These are phyloP conservation scores for Brienomyrus longianalis DNA, from an alignment of 2,113 vertebrate genomes.

Conservation along the genomic window DNA sequence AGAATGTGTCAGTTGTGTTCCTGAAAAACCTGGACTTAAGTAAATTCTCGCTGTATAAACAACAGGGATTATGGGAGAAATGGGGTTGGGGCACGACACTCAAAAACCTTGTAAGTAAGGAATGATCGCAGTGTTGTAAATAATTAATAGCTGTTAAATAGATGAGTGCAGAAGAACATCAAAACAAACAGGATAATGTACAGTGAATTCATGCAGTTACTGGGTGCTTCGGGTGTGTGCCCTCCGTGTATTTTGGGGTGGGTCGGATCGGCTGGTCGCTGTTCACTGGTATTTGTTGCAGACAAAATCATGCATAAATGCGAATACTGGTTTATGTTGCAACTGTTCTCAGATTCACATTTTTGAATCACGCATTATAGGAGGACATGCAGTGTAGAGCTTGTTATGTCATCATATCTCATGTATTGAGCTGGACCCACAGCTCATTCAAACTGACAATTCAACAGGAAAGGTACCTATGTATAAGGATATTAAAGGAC, in stretches of 20 bases:
- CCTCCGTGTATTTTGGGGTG: not conserved
- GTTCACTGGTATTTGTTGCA: not conserved
- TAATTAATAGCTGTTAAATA: not conserved
- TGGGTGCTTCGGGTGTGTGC: not conserved
- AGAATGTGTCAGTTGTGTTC: not conserved
- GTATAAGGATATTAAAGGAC: not conserved
- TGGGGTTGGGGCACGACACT: not conserved
- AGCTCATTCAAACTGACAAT: not conserved
- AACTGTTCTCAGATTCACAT: not conserved
- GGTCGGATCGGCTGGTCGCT: not conserved
- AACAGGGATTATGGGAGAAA: not conserved
- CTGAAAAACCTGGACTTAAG: not conserved
- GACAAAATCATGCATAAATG: not conserved
- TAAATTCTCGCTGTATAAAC: not conserved
- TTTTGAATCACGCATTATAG: not conserved
- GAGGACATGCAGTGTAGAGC: not conserved
- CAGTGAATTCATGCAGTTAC: not conserved
- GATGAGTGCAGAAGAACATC: not conserved
- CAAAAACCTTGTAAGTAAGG: not conserved
- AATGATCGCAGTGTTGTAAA: not conserved
- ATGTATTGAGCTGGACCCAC: not conserved
- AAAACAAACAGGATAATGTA: not conserved
- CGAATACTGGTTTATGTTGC: not conserved
- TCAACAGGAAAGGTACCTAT: not conserved
- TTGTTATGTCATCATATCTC: not conserved